phyloP scores from a whole-genome alignment of 2,113 vertebrate genomes.

The Sceloporus tristichus region DNA sequence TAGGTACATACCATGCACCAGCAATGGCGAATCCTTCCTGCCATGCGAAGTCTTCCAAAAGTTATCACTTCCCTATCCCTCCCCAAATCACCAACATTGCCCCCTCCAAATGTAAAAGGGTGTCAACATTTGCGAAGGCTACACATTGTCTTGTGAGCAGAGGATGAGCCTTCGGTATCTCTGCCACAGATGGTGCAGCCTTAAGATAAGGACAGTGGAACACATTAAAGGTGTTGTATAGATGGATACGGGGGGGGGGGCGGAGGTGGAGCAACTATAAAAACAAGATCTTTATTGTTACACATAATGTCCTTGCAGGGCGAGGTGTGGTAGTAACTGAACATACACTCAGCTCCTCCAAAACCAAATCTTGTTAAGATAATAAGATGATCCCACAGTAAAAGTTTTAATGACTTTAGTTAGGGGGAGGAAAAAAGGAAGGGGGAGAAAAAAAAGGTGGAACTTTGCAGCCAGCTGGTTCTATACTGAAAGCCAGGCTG shows the following conservation, averaged over 20 bases:
- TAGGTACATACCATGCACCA: background rate
- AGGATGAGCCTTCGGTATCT: background rate
- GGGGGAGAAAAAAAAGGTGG: constrained; percentile 83
- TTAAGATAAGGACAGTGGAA: constrained; percentile 5
- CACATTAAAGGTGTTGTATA: background rate
- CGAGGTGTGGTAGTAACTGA: constrained; percentile 37
- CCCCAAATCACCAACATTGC: background rate
- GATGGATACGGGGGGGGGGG: background rate
- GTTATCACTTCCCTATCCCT: background rate
- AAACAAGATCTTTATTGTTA: constrained; percentile 65
- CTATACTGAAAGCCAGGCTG: constrained; percentile 91
- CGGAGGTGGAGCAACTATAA: constrained; percentile 5
- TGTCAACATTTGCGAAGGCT: no score
- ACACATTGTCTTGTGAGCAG: background rate
- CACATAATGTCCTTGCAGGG: constrained; percentile 67
- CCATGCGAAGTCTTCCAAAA: background rate
- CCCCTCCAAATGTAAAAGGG: background rate
- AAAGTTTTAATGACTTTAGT: constrained; percentile 89
- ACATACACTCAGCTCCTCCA: constrained; percentile 72
- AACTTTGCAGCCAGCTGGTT: constrained; percentile 95
- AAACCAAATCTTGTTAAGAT: constrained; percentile 78
- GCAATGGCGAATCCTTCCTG: background rate
- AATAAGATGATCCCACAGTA: constrained; percentile 83
- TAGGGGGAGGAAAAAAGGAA: background rate
- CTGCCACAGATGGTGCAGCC: constrained; percentile 15